Evolutionary conservation across 2,888 invertebrate species (phyloP).

Genomic region (Tinea trinotella): DNA sequence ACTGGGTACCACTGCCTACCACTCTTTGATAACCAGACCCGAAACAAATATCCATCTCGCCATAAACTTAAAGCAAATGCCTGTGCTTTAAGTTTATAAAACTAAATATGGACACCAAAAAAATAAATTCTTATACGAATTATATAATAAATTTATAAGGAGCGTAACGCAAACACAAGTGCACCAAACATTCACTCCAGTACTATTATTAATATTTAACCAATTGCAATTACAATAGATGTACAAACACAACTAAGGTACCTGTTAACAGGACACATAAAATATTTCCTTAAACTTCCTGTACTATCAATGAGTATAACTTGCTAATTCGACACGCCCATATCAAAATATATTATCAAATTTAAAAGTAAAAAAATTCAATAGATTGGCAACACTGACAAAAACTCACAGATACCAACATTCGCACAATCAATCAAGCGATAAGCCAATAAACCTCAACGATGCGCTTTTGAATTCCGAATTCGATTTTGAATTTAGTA

Average conservation of each 20-base stretch:
- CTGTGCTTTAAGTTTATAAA: too few species aligned
- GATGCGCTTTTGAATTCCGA: conserved; percentile 69
- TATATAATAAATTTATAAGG: conserved; percentile 8
- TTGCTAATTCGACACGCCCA: conserved; percentile 64
- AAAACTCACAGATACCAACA: conserved; percentile 39
- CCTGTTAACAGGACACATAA: conserved; percentile 46
- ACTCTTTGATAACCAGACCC: too few species aligned
- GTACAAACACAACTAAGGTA: conserved; percentile 25
- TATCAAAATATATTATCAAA: conserved; percentile 65
- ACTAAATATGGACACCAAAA: too few species aligned
- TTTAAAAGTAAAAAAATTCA: conserved; percentile 21
- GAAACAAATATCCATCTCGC: too few species aligned
- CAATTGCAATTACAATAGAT: conserved; percentile 27
- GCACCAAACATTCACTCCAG: conserved; percentile 40
- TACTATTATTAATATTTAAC: conserved; percentile 24
- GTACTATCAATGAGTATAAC: conserved; percentile 48
- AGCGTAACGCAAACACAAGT: conserved; percentile 67
- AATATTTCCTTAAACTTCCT: conserved; percentile 48
- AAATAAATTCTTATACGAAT: background rate
- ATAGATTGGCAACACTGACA: conserved; percentile 36
- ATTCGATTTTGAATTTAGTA: conserved; percentile 62
- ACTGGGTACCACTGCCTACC: too few species aligned
- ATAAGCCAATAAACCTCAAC: conserved; percentile 74
- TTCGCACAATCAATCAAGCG: conserved; percentile 72
- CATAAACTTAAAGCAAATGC: too few species aligned